phyloP scores from a whole-genome alignment of 2,888 invertebrate genomes.

The Cerastoderma edule region DNA sequence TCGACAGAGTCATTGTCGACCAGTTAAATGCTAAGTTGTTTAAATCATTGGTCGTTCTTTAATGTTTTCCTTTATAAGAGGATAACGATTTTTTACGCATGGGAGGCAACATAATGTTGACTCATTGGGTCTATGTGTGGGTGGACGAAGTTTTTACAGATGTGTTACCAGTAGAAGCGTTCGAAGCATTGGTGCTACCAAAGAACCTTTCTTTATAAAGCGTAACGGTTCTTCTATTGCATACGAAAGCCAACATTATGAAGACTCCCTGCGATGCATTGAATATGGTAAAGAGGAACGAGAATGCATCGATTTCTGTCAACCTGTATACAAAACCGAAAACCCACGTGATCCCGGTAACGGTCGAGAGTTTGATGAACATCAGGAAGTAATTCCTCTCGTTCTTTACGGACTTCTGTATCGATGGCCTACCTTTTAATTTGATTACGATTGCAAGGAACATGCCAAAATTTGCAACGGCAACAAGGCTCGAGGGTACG shows the following conservation, averaged over 20 bases:
- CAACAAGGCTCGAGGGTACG: constrained; percentile 28
- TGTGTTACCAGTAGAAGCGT: no score
- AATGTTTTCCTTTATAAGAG: no score
- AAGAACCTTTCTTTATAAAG: constrained; percentile 21
- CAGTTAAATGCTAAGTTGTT: no score
- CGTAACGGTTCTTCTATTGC: constrained; percentile 14
- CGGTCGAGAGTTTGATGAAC: constrained; percentile 37
- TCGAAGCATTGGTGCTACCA: no score
- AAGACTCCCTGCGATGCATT: constrained; percentile 50
- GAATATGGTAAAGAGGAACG: constrained; percentile 46
- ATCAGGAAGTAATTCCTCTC: constrained; percentile 39
- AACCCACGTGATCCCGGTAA: constrained; percentile 49
- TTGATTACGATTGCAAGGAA: constrained; percentile 30
- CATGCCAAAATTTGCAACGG: constrained; percentile 34
- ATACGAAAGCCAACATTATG: constrained; percentile 42
- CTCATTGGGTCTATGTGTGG: no score
- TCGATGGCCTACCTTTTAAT: constrained; percentile 4
- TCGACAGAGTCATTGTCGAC: no score
- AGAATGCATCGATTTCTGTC: constrained; percentile 31
- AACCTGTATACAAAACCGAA: constrained; percentile 51
- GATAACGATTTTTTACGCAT: no score
- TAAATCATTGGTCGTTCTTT: no score
- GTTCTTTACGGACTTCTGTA: constrained; percentile 37
- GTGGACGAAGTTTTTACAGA: no score
- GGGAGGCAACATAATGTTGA: no score